Evolutionary conservation across 37 sponge, comb jelly and placozoan genomes (phyloP), one percentile per base, ranked within the genome.

Genomic region (Cliona cf. orientalis): DNA sequence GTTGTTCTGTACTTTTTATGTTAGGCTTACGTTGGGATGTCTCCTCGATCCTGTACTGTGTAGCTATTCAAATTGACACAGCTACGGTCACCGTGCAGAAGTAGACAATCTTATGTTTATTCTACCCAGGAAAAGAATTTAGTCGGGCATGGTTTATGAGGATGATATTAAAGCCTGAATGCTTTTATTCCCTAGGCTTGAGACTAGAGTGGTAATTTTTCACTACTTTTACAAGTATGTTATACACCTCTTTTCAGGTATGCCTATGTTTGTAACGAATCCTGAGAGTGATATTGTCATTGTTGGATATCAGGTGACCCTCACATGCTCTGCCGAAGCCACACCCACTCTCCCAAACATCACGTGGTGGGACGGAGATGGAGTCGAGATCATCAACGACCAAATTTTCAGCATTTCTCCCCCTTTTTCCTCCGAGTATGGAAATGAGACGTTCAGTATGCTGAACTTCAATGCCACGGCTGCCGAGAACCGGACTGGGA

Each of bases 361-460:
- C 59, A 69, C 71, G 44, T 80, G 81, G 81, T 33, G 40, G 69
- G 49, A 58, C 41, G 44, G 23, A 12, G 7, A n/a, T 60, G 58
- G 49, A 1, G 31, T 2, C 22, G 6, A 5, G 1, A 38, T 70
- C 3, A 1, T 26, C 23, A 32, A 58, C 42, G 44, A 80, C 41
- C 14, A 23, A 11, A 56, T 25, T 3, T 53, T 79, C 56, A 46
- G 2, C 2, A 69, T 80, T 25, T 23, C 60, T 0, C 2, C 40
- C 42, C 4, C 22, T 2, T 17, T 22, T 22, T 5, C 3, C 2
- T 49, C 73, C 31, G 12, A 40, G 1, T 4, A 2, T 29, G 39
- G 2, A 59, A n/a, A n/a, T n/a, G n/a, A n/a, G n/a, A 17, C 34
- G 1, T 25, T n/a, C 1, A 75, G 76, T 34, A 39, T 34, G 28